Base-by-base conservation (phyloP, 1,140 invertebrate species). In the Trachelipus rathkii region DNA sequence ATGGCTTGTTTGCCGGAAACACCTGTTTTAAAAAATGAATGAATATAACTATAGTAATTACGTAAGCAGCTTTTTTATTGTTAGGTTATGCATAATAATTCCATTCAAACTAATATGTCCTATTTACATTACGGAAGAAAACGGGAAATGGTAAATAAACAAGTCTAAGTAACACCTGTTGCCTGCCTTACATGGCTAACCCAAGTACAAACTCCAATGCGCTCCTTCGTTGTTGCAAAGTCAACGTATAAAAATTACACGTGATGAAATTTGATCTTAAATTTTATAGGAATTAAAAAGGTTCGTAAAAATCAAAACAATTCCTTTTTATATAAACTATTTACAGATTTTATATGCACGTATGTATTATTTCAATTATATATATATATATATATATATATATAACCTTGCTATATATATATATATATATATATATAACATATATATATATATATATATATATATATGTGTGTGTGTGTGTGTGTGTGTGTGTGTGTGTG, bases 1-100 rank as follows among this genome's bases (percentile, higher is more conserved):
- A 60, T 60, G 11, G 11, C 11, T 19, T 19, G 19, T 60, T 60
- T 60, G 50, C 11, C 50, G 50, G 50, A 60, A 60, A 60, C 50
- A 60, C 19, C 50, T 60, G 50, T 60, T 60, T 60, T 60, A 15
- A 60, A 60, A 60, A 60, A 60, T 60, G 50, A 60, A 60, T 60
- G 50, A 60, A 60, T 19, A 60, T 19, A 60, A 60, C 50, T 13
- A 60, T 60, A 60, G 50, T 60, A 60, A 15, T 60, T 60, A 60
- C 50, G 50, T 60, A 60, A 60, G 50, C 1, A 15, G 4, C 19
- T 60, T 60, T 60, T 60, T 13, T 60, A 19, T 60, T 13, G 11
- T 15, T 60, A 19, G 11, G 19, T 60, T 60, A 19, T 60, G 50
- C 19, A 15, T 15, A 60, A 60, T 19, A 60, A 60, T 60, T 60